Percentiles rank a stretch among this genome's conserved stretches.
phyloP scores from a whole-genome alignment of 2,888 invertebrate species.

The Gordius sp. region DNA sequence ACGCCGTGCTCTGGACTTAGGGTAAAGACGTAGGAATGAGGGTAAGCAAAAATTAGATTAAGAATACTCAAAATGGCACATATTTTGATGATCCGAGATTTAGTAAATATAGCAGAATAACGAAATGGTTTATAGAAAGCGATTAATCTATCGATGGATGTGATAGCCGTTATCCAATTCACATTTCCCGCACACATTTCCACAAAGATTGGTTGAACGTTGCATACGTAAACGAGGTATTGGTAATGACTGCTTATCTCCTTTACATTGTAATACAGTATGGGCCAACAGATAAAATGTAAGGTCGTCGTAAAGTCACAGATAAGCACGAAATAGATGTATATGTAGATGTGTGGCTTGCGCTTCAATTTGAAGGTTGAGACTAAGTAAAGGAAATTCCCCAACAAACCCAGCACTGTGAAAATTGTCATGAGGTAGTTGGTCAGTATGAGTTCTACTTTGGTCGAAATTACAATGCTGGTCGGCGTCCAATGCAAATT shows the following conservation, averaged over 20 bases:
- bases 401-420: background rate
- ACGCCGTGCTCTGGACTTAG: too few relatives aligned
- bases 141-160: background rate
- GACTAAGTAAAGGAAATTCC: background rate
- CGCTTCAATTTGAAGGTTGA: slow-evolving; percentile 7
- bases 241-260: background rate
- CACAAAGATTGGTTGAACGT: background rate
- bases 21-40: background rate
- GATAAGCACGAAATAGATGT: background rate
- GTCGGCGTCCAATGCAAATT: too few relatives aligned
- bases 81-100: background rate
- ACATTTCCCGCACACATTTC: slow-evolving; percentile 4
- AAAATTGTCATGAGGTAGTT: too few relatives aligned
- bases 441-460: too few relatives aligned
- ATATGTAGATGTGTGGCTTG: slow-evolving; percentile 1
- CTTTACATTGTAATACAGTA: background rate
- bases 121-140: background rate
- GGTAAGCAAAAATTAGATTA: background rate
- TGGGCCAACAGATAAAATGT: background rate
- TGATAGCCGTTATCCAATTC: background rate
- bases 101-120: background rate
- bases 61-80: background rate
- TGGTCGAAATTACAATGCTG: too few relatives aligned
- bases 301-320: background rate
- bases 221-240: background rate